Base-by-base conservation (phyloP, 2,888 invertebrate genomes). In the Cantharis nigra region DNA sequence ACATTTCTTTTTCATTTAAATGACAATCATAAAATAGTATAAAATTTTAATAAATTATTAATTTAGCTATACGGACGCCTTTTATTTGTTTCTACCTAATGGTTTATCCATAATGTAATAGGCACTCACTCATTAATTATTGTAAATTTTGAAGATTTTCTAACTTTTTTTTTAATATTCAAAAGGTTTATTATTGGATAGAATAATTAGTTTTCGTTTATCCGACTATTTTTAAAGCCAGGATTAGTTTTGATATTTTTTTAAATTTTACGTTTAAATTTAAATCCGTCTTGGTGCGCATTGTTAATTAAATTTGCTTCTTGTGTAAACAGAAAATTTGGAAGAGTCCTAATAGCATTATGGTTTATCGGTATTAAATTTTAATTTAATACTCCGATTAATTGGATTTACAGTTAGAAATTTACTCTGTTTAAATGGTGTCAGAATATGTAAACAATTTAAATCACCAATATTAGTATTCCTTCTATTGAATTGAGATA, bases 401-500 rank as follows among this genome's bases (percentile, higher is more conserved):
- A 49, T 49, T 49, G 49, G 49, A 49, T 49, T 49, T 49, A 49
- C 49, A 49, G n/a, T 49, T 49, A 13, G 49, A 49, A 67, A 72
- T 77, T 74, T 70, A 63, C 70, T 69, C 14, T 74, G 74, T 77
- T 77, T 71, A 77, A 74, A 70, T 70, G 67, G 63, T 28, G 67
- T n/a, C 67, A 20, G 69, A 23, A 63, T 49, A 64, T 63, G 74
- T 74, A 77, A 77, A 77, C 77, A 77, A 26, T 73, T 70, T 70
- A 73, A 71, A 63, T 74, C 74, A 72, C 70, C 76, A 74, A 72
- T 79, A 79, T 80, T 80, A 78, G 77, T 78, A 78, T 76, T 78
- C 80, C 74, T 74, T 67, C 70, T 74, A 78, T 78, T 80, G 75
- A 76, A 80, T 78, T 72, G 72, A 78, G 78, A 76, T 79, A 77